Conservation (phyloP, 2,888 invertebrate species). For the Miltochrista miniata region DNA sequence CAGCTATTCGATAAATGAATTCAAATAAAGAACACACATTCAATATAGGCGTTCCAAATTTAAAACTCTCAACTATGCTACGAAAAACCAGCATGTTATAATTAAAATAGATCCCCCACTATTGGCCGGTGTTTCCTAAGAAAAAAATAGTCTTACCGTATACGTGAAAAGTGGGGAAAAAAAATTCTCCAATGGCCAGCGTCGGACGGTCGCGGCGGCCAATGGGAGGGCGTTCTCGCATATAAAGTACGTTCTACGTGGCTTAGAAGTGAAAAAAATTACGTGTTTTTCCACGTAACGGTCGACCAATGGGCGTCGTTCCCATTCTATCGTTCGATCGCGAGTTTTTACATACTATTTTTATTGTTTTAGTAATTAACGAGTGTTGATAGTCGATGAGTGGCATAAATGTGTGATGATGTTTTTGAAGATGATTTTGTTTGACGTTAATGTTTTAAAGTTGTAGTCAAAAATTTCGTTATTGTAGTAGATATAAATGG, state of each 20-base stretch:
- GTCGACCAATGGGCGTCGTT: slow-evolving; percentile 67
- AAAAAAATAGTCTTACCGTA: slow-evolving; percentile 70
- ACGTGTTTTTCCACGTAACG: slow-evolving; percentile 77
- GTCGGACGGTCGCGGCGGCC: slow-evolving; percentile 52
- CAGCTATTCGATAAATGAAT: slow-evolving; percentile 1
- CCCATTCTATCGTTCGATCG: slow-evolving; percentile 66
- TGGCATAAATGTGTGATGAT: neutral
- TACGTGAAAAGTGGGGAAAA: slow-evolving; percentile 78
- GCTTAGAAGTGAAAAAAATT: slow-evolving; percentile 74
- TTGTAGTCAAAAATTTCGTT: no score
- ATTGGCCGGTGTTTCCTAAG: slow-evolving; percentile 74
- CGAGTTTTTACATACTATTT: slow-evolving; percentile 51
- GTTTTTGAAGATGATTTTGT: neutral
- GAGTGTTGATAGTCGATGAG: slow-evolving; percentile 3
- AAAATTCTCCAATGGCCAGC: slow-evolving; percentile 73
- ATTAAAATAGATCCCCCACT: slow-evolving; percentile 73
- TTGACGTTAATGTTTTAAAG: no score
- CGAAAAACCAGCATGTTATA: slow-evolving; percentile 61
- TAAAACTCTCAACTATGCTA: slow-evolving; percentile 35
- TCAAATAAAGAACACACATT: slow-evolving; percentile 17
- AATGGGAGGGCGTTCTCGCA: slow-evolving; percentile 55
- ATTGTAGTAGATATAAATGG: no score
- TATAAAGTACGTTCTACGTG: slow-evolving; percentile 78
- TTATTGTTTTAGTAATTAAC: slow-evolving; percentile 33
- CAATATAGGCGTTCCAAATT: slow-evolving; percentile 32